A percentile compares a stretch with the other conserved stretches of the same genome.
Conservation (phyloP, 2,797 vertebrate genomes). For the Arrhamphus sclerolepis region DNA sequence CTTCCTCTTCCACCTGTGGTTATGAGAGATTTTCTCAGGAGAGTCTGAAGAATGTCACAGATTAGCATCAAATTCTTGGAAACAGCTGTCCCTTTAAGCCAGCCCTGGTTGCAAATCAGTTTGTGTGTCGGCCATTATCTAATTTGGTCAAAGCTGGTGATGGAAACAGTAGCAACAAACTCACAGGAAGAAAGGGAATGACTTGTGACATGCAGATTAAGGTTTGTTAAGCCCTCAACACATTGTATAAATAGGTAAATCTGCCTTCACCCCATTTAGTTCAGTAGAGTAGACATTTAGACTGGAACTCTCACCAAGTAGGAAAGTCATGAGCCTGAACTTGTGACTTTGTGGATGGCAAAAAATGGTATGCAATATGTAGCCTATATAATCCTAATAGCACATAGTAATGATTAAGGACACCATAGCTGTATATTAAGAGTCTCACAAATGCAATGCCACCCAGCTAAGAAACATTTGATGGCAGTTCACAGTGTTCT, state of each 20-base stretch:
- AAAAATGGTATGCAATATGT: too few species aligned
- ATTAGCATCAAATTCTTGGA: slow-evolving; percentile 58
- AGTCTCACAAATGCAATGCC: too few species aligned
- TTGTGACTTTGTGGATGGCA: too few species aligned
- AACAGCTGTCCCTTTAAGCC: slow-evolving; percentile 19
- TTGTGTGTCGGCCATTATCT: slow-evolving; percentile 51
- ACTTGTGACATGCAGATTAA: slow-evolving; percentile 21
- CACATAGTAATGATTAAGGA: too few species aligned
- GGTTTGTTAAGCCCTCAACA: slow-evolving; percentile 5
- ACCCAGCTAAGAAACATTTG: too few species aligned
- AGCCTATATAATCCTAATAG: too few species aligned
- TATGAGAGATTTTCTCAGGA: slow-evolving; percentile 23
- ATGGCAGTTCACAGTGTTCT: too few species aligned
- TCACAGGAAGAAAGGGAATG: slow-evolving; percentile 14
- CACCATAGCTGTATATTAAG: too few species aligned
- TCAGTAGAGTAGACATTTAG: neutral
- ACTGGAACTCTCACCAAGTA: neutral
- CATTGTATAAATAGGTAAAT: slow-evolving; percentile 9
- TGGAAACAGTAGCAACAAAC: slow-evolving; percentile 26
- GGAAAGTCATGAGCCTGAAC: too few species aligned
- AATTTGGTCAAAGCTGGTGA: slow-evolving; percentile 50
- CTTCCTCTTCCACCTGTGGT: neutral
- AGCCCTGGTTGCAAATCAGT: slow-evolving; percentile 20
- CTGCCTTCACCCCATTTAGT: neutral
- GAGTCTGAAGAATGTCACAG: slow-evolving; percentile 23